A percentile compares a stretch with the other conserved stretches of the same genome.
These are phyloP conservation scores for Cantharis flavilabris DNA, from an alignment of 2,888 invertebrate genomes.

Conservation along the genomic window DNA sequence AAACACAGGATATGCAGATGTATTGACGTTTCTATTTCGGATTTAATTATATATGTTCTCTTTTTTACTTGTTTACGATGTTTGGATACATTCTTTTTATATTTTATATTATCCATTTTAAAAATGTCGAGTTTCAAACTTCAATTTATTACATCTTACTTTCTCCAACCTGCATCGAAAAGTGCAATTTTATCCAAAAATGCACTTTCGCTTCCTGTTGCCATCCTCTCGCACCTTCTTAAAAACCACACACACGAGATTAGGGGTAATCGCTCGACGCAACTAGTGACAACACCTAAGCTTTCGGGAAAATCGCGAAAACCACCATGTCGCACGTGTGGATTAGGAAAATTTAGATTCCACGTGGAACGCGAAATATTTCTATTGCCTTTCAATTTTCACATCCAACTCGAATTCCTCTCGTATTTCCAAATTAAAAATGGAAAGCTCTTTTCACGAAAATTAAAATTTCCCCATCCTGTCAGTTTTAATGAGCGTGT, in stretches of 20 bases:
- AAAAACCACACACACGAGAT: not conserved
- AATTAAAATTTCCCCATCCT: not conserved
- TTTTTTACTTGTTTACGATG: constrained; percentile 49
- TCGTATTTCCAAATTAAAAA: not conserved
- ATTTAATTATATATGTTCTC: constrained; percentile 55
- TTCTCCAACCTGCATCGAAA: not conserved
- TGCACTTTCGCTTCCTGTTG: not conserved
- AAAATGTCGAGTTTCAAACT: constrained; percentile 32
- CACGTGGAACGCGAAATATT: not conserved
- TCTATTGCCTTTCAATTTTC: not conserved
- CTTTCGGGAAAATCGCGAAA: not conserved
- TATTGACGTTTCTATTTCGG: constrained; percentile 58
- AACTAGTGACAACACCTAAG: not conserved
- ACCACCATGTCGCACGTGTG: not conserved
- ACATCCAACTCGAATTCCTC: not conserved
- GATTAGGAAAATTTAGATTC: not conserved
- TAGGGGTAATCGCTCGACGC: not conserved
- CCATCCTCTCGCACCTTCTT: not conserved
- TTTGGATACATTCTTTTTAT: constrained; percentile 39
- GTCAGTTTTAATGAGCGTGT: not conserved
- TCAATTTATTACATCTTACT: not conserved
- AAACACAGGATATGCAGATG: constrained; percentile 47
- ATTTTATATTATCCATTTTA: constrained; percentile 40
- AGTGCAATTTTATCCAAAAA: not conserved
- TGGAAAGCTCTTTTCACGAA: not conserved